A percentile compares a stretch with the other conserved stretches of the same genome.
phyloP scores from a whole-genome alignment of 37 sponge, comb jelly and placozoan species.

The Halichondria panicea region DNA sequence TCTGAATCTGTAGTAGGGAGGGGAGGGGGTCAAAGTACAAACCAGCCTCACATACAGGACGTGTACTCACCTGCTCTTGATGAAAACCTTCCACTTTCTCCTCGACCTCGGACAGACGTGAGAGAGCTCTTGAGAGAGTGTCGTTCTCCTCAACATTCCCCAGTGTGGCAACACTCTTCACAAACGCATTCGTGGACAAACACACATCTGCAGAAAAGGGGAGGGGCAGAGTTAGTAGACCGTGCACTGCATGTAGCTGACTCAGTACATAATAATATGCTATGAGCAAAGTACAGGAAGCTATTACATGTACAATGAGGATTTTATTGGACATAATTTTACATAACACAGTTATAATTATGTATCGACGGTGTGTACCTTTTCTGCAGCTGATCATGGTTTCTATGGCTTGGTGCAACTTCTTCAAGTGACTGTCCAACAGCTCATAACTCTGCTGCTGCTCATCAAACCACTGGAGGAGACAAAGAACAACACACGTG shows the following conservation, averaged over 20 bases:
- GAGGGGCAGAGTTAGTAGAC: not conserved
- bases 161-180: slow-evolving; percentile 58
- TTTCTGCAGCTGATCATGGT: slow-evolving; percentile 71
- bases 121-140: slow-evolving; percentile 77
- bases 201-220: slow-evolving; percentile 43
- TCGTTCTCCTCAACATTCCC: slow-evolving; percentile 83
- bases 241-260: not conserved
- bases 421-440: slow-evolving; percentile 88
- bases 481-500: too few relatives aligned
- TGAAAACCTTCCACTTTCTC: slow-evolving; percentile 86
- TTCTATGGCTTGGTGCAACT: slow-evolving; percentile 77
- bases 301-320: not conserved
- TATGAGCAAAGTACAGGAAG: not conserved
- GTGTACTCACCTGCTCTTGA: slow-evolving; percentile 58
- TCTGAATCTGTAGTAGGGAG: slow-evolving; percentile 46
- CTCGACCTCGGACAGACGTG: slow-evolving; percentile 93
- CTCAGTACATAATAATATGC: not conserved
- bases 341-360: not conserved
- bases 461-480: slow-evolving; percentile 97
- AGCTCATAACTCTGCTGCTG: slow-evolving; percentile 73
- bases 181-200: slow-evolving; percentile 18
- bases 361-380: slow-evolving; percentile 26
- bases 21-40: not conserved
- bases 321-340: not conserved
- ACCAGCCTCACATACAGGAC: not conserved